Conservation (phyloP, 2,797 vertebrate species). For the Cuculus canorus region DNA sequence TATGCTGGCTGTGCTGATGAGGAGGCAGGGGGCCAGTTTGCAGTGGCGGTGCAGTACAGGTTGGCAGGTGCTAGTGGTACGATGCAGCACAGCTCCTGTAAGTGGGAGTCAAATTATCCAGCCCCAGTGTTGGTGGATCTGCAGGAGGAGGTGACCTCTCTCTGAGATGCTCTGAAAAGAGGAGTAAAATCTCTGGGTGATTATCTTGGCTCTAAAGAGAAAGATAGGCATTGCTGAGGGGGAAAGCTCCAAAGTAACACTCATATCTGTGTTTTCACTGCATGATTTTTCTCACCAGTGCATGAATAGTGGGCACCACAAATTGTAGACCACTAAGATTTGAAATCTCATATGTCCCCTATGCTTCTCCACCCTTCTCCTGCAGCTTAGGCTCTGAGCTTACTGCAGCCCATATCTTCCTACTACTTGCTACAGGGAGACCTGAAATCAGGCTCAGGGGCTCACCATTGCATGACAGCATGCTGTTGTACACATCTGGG, state of each 20-base stretch:
- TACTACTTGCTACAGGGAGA: not conserved
- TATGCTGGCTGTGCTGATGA: fast-evolving
- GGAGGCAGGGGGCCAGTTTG: not conserved
- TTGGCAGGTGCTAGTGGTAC: not conserved
- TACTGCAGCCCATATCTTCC: not conserved
- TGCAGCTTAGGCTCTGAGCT: not conserved
- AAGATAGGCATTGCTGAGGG: not conserved
- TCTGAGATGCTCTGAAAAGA: not conserved
- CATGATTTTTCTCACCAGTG: fast-evolving
- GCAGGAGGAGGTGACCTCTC: not conserved
- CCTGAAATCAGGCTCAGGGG: not conserved
- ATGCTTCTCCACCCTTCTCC: not conserved
- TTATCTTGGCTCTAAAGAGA: constrained; percentile 15
- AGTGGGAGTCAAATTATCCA: fast-evolving
- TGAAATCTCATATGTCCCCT: not conserved
- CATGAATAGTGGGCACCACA: fast-evolving
- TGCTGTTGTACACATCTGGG: not conserved
- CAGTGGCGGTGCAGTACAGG: fast-evolving
- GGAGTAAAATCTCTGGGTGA: not conserved
- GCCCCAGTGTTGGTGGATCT: not conserved
- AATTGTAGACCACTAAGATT: not conserved
- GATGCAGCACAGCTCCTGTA: not conserved
- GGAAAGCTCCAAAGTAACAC: not conserved
- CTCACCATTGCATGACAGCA: not conserved
- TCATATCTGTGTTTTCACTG: not conserved